These are phyloP conservation scores for Paracanthobrama guichenoti DNA, from an alignment of 2,113 vertebrate genomes.

Conservation along the genomic window DNA sequence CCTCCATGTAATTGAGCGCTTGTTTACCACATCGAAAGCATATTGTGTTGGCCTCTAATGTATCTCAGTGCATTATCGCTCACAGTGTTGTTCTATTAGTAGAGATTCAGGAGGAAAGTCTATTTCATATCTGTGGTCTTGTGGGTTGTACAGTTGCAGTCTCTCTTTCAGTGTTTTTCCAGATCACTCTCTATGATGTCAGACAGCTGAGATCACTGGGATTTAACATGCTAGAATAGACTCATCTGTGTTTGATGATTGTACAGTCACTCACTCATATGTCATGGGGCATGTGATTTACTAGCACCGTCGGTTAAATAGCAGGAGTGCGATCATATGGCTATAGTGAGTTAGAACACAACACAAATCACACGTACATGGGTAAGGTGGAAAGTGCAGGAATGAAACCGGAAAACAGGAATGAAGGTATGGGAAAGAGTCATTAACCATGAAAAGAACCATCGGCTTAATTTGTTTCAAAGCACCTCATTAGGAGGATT, in stretches of 20 bases:
- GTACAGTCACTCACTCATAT: background rate
- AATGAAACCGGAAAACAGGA: too few relatives aligned
- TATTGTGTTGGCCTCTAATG: conserved; percentile 10
- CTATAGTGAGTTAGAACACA: too few relatives aligned
- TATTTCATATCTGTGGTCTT: background rate
- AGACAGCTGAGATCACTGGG: background rate
- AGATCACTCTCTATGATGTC: background rate
- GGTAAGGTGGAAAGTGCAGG: too few relatives aligned
- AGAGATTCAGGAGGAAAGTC: conserved; percentile 6
- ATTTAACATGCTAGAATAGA: background rate
- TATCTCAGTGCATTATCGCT: background rate
- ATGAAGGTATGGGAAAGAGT: too few relatives aligned
- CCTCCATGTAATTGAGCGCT: background rate
- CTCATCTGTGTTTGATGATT: conserved; percentile 4
- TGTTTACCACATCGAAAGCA: conserved; percentile 3
- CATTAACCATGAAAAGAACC: too few relatives aligned
- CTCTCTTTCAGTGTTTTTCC: background rate
- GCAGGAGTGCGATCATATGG: background rate
- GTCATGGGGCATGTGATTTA: background rate
- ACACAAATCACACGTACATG: too few relatives aligned
- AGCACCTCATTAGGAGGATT: too few relatives aligned
- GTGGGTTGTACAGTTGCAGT: background rate
- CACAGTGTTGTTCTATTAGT: conserved; percentile 4
- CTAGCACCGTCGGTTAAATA: background rate
- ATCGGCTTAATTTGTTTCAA: too few relatives aligned